Base-by-base conservation (phyloP, 2,113 vertebrate species). In the Microtus richardsoni region DNA sequence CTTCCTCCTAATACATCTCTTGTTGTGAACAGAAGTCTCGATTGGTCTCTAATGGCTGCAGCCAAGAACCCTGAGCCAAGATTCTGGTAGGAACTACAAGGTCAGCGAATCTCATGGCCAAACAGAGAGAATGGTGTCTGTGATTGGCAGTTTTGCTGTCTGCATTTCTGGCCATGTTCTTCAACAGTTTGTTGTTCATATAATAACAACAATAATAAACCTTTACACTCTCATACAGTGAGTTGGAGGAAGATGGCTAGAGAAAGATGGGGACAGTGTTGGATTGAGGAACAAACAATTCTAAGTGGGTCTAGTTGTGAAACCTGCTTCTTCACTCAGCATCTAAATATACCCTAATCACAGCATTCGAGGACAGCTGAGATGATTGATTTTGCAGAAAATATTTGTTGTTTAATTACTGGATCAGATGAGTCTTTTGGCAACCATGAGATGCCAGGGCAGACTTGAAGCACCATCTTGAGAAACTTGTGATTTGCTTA, bases 351-450 rank as follows among this genome's bases (percentile, higher is more conserved):
- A 88, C 78, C 90, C 95, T 98, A 98, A 97, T 98, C 94, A 98
- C 96, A 96, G 97, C 93, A 96, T 98, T 98, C 95, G 94, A 98
- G 98, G 98, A 98, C 98, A 98, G 97, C 95, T 98, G 93, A 96
- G 98, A 99, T 99, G 99, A 99, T 99, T 99, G 98, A 99, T 99
- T 99, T 99, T 98, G 96, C 98, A 97, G 98, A 99, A 99, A 99
- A 98, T 99, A 98, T 99, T 98, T 98, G 98, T 98, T 98, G 98
- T 98, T 99, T 99, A 99, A 98, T 99, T 99, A 99, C 98, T 98
- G 98, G 98, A 99, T 99, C 99, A 99, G 98, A 98, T 98, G 98
- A 98, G 97, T 97, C 91, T 86, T 93, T 98, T 99, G 99, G 98
- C 98, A 99, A 98, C 98, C 97, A 98, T 98, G 98, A 99, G 99